Base-by-base conservation (phyloP, 2,888 invertebrate genomes). In the Chromoteleia sp. region DNA sequence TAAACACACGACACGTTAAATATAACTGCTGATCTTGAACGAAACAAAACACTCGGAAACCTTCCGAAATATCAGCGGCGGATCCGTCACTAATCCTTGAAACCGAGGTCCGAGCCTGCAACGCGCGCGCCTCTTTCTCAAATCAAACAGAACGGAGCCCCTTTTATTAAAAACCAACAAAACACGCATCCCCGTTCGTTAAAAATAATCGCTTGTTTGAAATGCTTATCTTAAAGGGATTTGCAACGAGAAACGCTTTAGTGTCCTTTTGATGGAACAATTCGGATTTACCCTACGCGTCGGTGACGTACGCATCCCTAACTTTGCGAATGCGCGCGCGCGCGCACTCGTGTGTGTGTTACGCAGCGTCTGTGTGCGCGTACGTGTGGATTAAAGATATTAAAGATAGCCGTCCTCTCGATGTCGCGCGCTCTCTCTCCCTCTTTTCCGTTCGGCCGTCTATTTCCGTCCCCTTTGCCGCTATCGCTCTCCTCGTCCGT, bases 371-470 rank as follows among this genome's bases (percentile, higher is more conserved):
- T 10, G 30, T 25, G 48, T 71, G 68, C 82, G 41, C 63, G 58
- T 48, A 8, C 63, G 58, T 58, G 54, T n/a, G 73, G 78, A 67
- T 79, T 79, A 70, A 79, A 79, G 73, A 73, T 78, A 79, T 79
- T 79, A 79, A 79, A 79, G 78, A 79, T 63, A 73, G 65, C 71
- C 45, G 19, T 67, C 45, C 52, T 43, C 70, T 41, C 39, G 56
- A 52, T 56, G 43, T 54, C 61, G 65, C 56, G 43, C 30, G 41
- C 33, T 21, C 41, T 45, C 21, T 52, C 67, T 67, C 63, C 68
- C 77, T 67, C 68, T 68, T 48, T 14, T 56, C 68, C 45, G 68
- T 21, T 29, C 33, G 33, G 41, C n/a, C 39, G 36, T 21, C 59
- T 59, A 70, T 59, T 70, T 70, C 59, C 71, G 71, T 61, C 48